These are phyloP conservation scores for Sula dactylatra DNA, from an alignment of 2,113 vertebrate genomes.

Conservation along the genomic window DNA sequence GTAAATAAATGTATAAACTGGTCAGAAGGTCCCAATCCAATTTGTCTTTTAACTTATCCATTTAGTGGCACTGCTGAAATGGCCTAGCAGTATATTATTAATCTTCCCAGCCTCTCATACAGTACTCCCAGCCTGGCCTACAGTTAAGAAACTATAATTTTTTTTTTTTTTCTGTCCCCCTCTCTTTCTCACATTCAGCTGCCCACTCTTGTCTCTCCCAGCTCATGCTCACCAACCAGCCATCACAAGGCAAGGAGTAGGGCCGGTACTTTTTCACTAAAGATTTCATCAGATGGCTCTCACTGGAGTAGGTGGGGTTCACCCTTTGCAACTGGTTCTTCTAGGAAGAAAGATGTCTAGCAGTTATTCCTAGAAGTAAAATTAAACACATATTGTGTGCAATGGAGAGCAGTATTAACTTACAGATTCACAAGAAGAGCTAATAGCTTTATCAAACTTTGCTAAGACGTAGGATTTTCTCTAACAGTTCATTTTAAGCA, in stretches of 20 bases:
- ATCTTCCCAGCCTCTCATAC: background rate
- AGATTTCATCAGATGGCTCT: background rate
- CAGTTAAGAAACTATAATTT: background rate
- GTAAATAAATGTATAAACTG: background rate
- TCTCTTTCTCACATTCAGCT: constrained; percentile 47
- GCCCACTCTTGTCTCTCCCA: constrained; percentile 45
- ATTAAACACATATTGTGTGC: background rate
- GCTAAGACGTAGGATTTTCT: background rate
- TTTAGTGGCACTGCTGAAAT: background rate
- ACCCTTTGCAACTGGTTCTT: background rate
- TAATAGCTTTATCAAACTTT: constrained; percentile 6
- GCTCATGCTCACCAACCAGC: background rate
- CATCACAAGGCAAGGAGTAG: background rate
- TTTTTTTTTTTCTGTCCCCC: background rate
- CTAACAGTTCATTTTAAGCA: background rate
- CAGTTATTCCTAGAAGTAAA: background rate
- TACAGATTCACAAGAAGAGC: background rate
- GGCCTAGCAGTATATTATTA: background rate
- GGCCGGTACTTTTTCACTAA: background rate
- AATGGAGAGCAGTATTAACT: background rate
- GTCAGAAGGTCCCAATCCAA: background rate
- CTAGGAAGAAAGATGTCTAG: background rate
- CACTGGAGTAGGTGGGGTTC: background rate
- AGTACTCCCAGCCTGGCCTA: background rate
- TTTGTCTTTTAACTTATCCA: background rate